phyloP scores from a whole-genome alignment of 2,113 vertebrate genomes.

The Tylochromis polylepis region DNA sequence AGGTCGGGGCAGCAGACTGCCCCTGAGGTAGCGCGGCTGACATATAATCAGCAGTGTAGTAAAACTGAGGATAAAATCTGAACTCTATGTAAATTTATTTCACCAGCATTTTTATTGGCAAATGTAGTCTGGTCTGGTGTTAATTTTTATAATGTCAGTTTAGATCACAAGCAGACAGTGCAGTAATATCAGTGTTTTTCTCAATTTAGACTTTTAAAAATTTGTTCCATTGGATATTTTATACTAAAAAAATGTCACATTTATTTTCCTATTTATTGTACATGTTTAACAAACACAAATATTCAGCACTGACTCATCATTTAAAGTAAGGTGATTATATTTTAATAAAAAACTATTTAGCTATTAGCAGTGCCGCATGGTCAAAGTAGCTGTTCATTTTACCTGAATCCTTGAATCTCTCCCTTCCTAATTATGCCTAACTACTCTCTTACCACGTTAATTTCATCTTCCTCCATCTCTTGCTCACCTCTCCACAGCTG shows the following conservation, averaged over 20 bases:
- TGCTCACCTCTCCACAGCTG: neutral
- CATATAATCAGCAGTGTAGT: neutral
- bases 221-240: neutral
- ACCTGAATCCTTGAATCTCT: neutral
- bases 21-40: neutral
- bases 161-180: neutral
- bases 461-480: neutral
- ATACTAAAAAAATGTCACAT: neutral
- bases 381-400: neutral
- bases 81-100: neutral
- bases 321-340: neutral
- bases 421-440: neutral
- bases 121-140: neutral
- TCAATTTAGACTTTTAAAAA: neutral
- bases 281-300: neutral
- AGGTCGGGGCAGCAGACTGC: conserved; percentile 24
- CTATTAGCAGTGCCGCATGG: neutral
- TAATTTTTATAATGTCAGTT: neutral
- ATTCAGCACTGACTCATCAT: neutral
- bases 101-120: neutral
- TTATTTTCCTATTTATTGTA: neutral
- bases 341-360: neutral
- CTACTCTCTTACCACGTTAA: neutral
- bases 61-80: neutral
- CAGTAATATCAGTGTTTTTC: neutral